Percentiles rank a stretch among this genome's conserved stretches.
Evolutionary conservation across 1,140 invertebrate species (phyloP).

Genomic region (Rhopalosiphum maidis): DNA sequence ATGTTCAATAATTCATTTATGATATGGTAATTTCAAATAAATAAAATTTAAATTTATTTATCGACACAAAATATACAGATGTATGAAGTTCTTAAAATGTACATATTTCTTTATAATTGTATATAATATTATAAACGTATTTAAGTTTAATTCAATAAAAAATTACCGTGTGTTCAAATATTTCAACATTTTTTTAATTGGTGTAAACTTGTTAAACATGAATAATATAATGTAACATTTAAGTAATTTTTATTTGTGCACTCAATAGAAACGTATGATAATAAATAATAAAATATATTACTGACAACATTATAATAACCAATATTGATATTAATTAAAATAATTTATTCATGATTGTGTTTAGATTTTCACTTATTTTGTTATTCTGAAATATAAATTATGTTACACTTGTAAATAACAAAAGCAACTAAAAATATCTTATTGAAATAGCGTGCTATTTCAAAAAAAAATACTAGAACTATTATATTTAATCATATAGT

Average conservation of each 20-base stretch:
- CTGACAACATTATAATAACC: not conserved
- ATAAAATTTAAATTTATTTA: not conserved
- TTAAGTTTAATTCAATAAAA: not conserved
- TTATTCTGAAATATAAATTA: not conserved
- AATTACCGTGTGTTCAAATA: not conserved
- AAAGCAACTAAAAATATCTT: not conserved
- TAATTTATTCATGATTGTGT: not conserved
- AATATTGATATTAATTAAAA: not conserved
- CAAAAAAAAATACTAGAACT: not conserved
- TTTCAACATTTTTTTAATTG: not conserved
- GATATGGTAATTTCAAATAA: not conserved
- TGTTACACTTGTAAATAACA: not conserved
- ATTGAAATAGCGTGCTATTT: conserved; percentile 25
- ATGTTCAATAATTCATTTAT: not conserved
- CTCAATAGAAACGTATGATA: not conserved
- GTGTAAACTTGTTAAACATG: not conserved
- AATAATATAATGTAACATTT: not conserved
- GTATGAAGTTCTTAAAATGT: not conserved
- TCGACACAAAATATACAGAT: not conserved
- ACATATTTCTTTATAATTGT: not conserved
- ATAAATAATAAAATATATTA: not conserved
- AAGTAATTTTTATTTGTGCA: not conserved
- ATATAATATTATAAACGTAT: not conserved
- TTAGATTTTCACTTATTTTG: not conserved
- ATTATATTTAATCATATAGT: conserved; percentile 35